Percentiles rank a stretch among this genome's conserved stretches.
Evolutionary conservation across 2,888 invertebrate species (phyloP).

Genomic region (Megalurothrips usitatus): DNA sequence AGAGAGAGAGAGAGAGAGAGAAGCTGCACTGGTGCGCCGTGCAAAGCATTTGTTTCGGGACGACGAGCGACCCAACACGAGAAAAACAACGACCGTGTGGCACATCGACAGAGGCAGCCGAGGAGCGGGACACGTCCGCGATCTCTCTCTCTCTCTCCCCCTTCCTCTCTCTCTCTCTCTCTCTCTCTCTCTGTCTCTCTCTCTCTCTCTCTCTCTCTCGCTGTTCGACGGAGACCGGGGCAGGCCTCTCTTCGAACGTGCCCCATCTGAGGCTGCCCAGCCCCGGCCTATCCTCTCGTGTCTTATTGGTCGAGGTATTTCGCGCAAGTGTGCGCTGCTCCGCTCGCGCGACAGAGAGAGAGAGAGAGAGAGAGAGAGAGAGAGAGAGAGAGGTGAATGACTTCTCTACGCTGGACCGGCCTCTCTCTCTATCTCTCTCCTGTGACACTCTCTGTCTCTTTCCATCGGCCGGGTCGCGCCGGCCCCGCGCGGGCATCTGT

Average conservation of each 20-base stretch:
- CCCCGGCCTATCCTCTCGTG: not conserved
- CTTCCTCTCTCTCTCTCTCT: not conserved
- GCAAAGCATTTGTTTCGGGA: not conserved
- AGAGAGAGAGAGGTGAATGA: not conserved
- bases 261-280: not conserved
- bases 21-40: no score
- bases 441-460: no score
- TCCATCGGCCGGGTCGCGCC: no score
- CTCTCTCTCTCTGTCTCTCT: not conserved
- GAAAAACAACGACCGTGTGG: not conserved
- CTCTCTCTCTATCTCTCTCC: not conserved
- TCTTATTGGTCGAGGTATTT: slow-evolving; percentile 10
- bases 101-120: not conserved
- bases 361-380: no score
- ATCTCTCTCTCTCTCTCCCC: no score
- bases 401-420: not conserved
- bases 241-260: not conserved
- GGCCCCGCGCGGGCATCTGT: no score
- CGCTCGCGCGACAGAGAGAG: no score
- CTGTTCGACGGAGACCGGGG: not conserved
- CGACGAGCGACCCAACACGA: not conserved
- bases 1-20: no score
- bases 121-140: not conserved
- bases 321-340: not conserved
- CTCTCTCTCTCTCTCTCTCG: not conserved